phyloP scores from a whole-genome alignment of 92 coral and sea anemone species.

The Meandrina meandrites region DNA sequence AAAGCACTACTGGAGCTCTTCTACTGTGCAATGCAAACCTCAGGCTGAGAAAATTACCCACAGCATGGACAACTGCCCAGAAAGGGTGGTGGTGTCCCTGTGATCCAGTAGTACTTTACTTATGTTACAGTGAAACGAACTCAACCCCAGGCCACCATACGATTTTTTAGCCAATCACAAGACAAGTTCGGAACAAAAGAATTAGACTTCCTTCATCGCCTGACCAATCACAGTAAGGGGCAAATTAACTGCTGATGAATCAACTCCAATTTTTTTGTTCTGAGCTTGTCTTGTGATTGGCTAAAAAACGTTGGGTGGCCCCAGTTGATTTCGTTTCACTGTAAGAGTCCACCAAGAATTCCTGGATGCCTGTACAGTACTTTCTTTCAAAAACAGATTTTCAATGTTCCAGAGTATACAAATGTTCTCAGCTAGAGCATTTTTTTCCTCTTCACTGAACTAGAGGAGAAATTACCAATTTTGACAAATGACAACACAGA shows the following conservation, averaged over 20 bases:
- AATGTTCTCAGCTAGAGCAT: not conserved
- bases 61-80: not conserved
- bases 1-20: slow-evolving; percentile 1
- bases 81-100: not conserved
- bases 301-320: too few relatives aligned
- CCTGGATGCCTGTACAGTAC: not conserved
- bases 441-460: not conserved
- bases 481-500: not conserved
- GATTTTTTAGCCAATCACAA: too few relatives aligned
- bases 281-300: too few relatives aligned
- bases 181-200: too few relatives aligned
- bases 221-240: too few relatives aligned
- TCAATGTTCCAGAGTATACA: not conserved
- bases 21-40: not conserved
- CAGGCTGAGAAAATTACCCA: not conserved
- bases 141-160: too few relatives aligned
- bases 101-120: not conserved
- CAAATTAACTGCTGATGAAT: too few relatives aligned
- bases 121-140: too few relatives aligned
- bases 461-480: not conserved
- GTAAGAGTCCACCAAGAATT: not conserved
- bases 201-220: too few relatives aligned
- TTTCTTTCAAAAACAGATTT: not conserved
- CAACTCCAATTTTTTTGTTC: too few relatives aligned
- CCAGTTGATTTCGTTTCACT: too few relatives aligned